phyloP scores from a whole-genome alignment of 2,797 vertebrate genomes.

The Perodicticus potto region DNA sequence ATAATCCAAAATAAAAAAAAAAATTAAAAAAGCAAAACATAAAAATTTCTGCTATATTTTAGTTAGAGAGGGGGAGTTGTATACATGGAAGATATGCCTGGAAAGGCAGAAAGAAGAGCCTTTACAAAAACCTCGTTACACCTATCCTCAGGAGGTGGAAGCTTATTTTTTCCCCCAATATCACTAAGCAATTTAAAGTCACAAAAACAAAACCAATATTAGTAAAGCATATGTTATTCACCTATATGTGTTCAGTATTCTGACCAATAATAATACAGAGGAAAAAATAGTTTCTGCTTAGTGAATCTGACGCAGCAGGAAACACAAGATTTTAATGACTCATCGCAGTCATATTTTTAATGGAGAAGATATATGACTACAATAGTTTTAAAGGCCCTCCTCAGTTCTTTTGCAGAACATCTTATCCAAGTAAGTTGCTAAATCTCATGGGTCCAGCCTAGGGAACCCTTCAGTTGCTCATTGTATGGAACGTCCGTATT shows the following conservation, averaged over 20 bases:
- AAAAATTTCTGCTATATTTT: not conserved
- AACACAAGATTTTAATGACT: not conserved
- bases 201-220: not conserved
- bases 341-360: not conserved
- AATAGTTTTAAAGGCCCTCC: not conserved
- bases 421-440: not conserved
- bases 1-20: no score
- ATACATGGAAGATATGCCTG: not conserved
- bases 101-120: not conserved
- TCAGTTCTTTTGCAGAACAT: not conserved
- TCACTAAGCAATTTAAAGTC: not conserved
- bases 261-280: not conserved
- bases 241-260: not conserved
- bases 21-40: no score
- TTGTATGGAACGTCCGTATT: not conserved
- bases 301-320: not conserved
- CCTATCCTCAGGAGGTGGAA: not conserved
- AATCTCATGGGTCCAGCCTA: not conserved
- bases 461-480: not conserved
- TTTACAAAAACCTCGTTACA: not conserved
- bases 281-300: not conserved
- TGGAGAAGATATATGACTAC: not conserved
- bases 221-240: not conserved
- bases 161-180: not conserved
- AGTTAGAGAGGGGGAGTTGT: not conserved